Evolutionary conservation across 1,140 invertebrate genomes (phyloP).

Genomic region (Bombus difficillimus): DNA sequence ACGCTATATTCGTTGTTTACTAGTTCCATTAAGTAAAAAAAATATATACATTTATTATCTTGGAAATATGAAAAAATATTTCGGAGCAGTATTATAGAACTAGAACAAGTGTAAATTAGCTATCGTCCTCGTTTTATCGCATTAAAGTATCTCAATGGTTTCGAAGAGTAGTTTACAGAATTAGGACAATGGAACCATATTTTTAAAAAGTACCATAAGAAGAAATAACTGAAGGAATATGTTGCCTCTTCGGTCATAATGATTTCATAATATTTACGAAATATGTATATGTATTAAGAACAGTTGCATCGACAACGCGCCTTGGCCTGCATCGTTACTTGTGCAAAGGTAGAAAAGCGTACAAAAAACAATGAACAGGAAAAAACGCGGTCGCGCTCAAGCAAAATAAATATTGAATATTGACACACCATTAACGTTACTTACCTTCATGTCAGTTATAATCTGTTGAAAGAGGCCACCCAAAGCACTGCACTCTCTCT

Average conservation of each 20-base stretch:
- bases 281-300: not conserved
- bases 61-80: conserved; percentile 6
- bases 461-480: conserved; percentile 93
- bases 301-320: conserved; percentile 32
- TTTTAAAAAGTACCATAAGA: not conserved
- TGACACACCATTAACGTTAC: conserved; percentile 25
- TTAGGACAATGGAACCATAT: not conserved
- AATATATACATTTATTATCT: not conserved
- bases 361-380: conserved; percentile 49
- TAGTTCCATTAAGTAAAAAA: not conserved
- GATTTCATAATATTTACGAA: conserved; percentile 27
- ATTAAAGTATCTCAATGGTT: conserved; percentile 32
- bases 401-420: not conserved
- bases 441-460: conserved; percentile 93
- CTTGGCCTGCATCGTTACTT: conserved; percentile 48
- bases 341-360: conserved; percentile 34
- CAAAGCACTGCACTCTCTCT: conserved; percentile 91
- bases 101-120: conserved; percentile 38
- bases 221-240: not conserved
- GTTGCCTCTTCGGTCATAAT: not conserved
- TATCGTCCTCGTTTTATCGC: conserved; percentile 23
- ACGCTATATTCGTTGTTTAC: no score
- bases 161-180: conserved; percentile 14
- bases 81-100: not conserved
- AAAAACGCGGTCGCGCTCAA: conserved; percentile 20